Percentiles rank a stretch among this genome's conserved stretches.
Evolutionary conservation across 2,797 vertebrate genomes (phyloP).

Genomic region (Gastrophryne carolinensis): DNA sequence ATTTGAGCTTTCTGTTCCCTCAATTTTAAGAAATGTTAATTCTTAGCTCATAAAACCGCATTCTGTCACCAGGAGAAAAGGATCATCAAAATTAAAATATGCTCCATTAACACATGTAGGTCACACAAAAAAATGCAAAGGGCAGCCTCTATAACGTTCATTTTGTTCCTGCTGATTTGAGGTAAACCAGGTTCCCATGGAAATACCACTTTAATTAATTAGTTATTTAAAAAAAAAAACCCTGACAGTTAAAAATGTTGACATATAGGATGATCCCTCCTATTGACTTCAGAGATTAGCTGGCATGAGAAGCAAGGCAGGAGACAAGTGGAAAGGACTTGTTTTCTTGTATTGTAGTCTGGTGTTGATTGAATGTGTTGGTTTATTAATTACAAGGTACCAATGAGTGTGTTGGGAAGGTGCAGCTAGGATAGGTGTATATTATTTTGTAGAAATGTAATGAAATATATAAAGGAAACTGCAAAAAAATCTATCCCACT

Average conservation of each 20-base stretch:
- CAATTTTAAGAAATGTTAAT: not conserved
- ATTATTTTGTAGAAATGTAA: too few relatives aligned
- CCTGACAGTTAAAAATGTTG: not conserved
- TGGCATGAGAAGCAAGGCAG: not conserved
- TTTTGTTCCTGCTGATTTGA: not conserved
- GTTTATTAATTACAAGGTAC: too few relatives aligned
- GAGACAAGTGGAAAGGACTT: not conserved
- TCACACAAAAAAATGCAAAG: not conserved
- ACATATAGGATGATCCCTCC: constrained; percentile 1
- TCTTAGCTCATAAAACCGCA: not conserved
- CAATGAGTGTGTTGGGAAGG: too few relatives aligned
- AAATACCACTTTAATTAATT: constrained; percentile 17
- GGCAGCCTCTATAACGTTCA: not conserved
- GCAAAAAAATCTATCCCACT: too few relatives aligned
- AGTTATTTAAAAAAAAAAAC: constrained; percentile 4
- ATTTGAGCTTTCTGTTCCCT: too few relatives aligned
- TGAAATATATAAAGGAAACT: too few relatives aligned
- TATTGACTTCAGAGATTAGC: not conserved
- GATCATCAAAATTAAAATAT: constrained; percentile 12
- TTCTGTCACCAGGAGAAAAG: not conserved
- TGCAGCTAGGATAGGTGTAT: too few relatives aligned
- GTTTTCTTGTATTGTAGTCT: not conserved
- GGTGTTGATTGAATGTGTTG: too few relatives aligned
- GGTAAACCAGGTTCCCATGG: not conserved
- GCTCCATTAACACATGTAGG: constrained; percentile 3